phyloP scores from a whole-genome alignment of 2,888 invertebrate species.

The Patella depressa region DNA sequence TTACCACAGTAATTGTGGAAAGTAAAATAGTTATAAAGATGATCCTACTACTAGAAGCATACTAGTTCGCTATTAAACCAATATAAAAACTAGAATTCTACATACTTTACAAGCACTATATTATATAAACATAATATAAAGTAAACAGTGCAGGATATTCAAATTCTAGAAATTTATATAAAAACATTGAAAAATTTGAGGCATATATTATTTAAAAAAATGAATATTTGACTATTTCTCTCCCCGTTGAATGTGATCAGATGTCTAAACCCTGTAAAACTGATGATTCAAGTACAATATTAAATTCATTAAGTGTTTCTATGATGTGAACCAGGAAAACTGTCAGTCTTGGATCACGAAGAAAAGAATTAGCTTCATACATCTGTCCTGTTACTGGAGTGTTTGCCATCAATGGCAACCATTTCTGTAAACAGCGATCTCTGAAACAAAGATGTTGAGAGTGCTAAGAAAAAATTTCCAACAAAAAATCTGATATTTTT shows the following conservation, averaged over 20 bases:
- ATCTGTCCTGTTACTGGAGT: slow-evolving; percentile 90
- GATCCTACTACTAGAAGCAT: too few species aligned
- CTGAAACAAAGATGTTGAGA: slow-evolving; percentile 48
- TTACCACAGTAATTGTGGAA: too few species aligned
- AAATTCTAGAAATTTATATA: too few species aligned
- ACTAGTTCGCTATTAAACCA: too few species aligned
- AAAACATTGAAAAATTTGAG: too few species aligned
- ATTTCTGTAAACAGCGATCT: slow-evolving; percentile 81
- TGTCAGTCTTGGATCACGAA: slow-evolving; percentile 87
- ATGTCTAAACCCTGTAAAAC: slow-evolving; percentile 71
- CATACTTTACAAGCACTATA: too few species aligned
- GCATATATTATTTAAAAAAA: too few species aligned
- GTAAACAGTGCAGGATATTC: too few species aligned
- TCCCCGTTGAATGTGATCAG: slow-evolving; percentile 20
- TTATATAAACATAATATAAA: too few species aligned
- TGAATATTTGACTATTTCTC: too few species aligned
- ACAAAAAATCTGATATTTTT: not conserved
- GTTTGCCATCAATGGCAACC: slow-evolving; percentile 91
- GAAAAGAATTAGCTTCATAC: slow-evolving; percentile 96
- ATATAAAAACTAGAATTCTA: too few species aligned
- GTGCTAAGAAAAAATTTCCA: not conserved
- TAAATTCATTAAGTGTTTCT: slow-evolving; percentile 89
- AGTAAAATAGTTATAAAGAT: too few species aligned
- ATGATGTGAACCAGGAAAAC: slow-evolving; percentile 92
- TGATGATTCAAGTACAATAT: slow-evolving; percentile 74